Percentiles rank a stretch among this genome's conserved stretches.
phyloP scores from a whole-genome alignment of 2,797 vertebrate genomes.

The Aeoliscus strigatus region DNA sequence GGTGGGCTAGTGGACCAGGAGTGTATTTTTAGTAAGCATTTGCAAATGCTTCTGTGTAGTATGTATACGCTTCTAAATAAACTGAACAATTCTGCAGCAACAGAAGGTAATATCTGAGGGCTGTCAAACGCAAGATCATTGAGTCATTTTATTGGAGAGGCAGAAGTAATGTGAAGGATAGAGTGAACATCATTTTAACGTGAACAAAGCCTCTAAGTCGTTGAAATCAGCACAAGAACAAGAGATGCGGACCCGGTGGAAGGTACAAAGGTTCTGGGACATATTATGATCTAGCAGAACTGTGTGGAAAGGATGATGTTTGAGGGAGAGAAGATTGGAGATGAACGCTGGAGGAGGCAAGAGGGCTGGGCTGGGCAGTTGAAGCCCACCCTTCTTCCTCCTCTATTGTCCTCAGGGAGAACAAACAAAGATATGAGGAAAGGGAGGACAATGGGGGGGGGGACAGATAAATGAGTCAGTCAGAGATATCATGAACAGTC shows the following conservation, averaged over 20 bases:
- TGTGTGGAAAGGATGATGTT: conserved; percentile 13
- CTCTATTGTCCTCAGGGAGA: conserved; percentile 46
- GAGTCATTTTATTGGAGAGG: conserved; percentile 27
- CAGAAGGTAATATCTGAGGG: conserved; percentile 6
- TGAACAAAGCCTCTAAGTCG: conserved; percentile 18
- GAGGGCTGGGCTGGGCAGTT: conserved; percentile 12
- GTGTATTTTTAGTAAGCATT: too few species aligned
- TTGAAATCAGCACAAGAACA: conserved; percentile 9
- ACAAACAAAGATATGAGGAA: conserved; percentile 54
- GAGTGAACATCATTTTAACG: conserved; percentile 50
- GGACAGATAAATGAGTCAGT: conserved; percentile 64
- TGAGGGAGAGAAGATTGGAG: conserved; percentile 11
- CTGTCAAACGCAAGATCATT: conserved; percentile 21
- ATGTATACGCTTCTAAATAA: too few species aligned
- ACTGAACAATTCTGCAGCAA: too few species aligned
- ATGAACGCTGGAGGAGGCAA: conserved; percentile 7
- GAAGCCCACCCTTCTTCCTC: conserved; percentile 19
- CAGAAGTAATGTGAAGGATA: conserved; percentile 37
- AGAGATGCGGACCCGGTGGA: conserved; percentile 15
- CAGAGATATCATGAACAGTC: conserved; percentile 70
- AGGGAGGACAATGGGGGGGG: conserved; percentile 62
- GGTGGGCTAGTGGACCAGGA: too few species aligned
- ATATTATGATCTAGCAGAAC: conserved; percentile 27
- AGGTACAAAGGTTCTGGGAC: conserved; percentile 15
- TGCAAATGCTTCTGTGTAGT: too few species aligned